Base-by-base conservation (phyloP, 2,113 vertebrate species). In the Enhydra lutris region DNA sequence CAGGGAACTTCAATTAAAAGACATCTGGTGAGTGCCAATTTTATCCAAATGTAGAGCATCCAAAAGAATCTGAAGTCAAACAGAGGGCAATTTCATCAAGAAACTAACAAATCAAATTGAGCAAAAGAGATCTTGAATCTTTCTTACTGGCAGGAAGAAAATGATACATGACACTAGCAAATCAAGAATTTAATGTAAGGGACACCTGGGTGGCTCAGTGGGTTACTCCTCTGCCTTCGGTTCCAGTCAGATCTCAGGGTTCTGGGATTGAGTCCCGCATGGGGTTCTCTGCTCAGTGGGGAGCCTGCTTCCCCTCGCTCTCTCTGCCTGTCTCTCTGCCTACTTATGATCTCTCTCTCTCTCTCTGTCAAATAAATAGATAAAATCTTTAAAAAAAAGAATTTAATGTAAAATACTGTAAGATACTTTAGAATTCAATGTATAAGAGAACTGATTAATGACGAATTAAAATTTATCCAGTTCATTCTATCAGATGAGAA, bases 21-120 rank as follows among this genome's bases (percentile, higher is more conserved):
- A 97, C 94, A 97, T 97, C 97, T 98, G 97, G 92, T 91, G n/a
- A 94, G 84, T 92, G 96, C 96, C 80, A 95, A 90, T 96, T 91
- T 52, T 96, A 94, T 90, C 63, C 84, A 95, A 94, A 89, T 91
- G 55, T 92, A 94, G 39, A 97, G 78, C 18, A 95, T 92, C 92
- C 45, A 92, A 96, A 96, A 97, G 63, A 93, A 94, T 50, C 52
- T 39, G 76, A 45, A 87, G 95, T 97, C 93, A 98, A 91, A 94
- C 11, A 85, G 76, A 96, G 94, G 90, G 85, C 92, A 98, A 95
- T 95, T 95, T 94, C 71, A 96, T 98, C 89, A 98, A 97, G 84
- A 94, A 94, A 95, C 71, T 94, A 96, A 92, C 67, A 96, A 97
- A 94, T 95, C 71, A 36, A 96, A 78, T 20, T 97, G 76, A 90